These are phyloP conservation scores for Ochropleura plecta DNA, from an alignment of 2,888 invertebrate species.

Conservation along the genomic window DNA sequence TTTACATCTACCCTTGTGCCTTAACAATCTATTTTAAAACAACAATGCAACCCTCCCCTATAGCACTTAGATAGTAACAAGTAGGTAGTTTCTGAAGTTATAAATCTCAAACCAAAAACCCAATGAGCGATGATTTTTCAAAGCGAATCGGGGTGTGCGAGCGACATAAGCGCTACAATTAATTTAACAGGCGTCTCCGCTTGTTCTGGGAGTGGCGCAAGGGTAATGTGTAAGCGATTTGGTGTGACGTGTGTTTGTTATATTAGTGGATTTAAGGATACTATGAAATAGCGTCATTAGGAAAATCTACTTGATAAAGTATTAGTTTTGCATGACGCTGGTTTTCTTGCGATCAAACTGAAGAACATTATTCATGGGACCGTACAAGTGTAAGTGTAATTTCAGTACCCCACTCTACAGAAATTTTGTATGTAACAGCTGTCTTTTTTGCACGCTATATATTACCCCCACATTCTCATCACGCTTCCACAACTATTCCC, in stretches of 20 bases:
- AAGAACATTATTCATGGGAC: no score
- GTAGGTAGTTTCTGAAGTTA: constrained; percentile 66
- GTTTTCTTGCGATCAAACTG: no score
- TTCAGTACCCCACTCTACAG: no score
- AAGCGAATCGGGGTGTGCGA: constrained; percentile 82
- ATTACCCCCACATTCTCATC: not conserved
- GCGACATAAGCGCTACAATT: constrained; percentile 87
- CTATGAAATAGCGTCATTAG: not conserved
- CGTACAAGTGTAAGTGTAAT: no score
- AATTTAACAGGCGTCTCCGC: constrained; percentile 82
- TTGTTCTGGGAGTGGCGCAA: constrained; percentile 41
- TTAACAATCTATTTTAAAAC: constrained; percentile 19
- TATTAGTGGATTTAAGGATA: not conserved
- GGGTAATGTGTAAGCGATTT: constrained; percentile 10
- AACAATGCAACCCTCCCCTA: constrained; percentile 42
- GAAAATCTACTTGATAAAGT: no score
- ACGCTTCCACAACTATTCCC: not conserved
- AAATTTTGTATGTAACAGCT: no score
- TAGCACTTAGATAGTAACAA: constrained; percentile 53
- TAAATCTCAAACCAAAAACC: constrained; percentile 77
- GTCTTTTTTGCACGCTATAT: no score
- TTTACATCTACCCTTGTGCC: not conserved
- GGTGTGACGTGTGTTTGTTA: not conserved
- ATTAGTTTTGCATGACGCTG: no score
- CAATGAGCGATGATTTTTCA: constrained; percentile 87